Percentiles rank a stretch among this genome's conserved stretches.
These are phyloP conservation scores for Heteromyza rotundicornis DNA, from an alignment of 2,888 invertebrate species.

Conservation along the genomic window DNA sequence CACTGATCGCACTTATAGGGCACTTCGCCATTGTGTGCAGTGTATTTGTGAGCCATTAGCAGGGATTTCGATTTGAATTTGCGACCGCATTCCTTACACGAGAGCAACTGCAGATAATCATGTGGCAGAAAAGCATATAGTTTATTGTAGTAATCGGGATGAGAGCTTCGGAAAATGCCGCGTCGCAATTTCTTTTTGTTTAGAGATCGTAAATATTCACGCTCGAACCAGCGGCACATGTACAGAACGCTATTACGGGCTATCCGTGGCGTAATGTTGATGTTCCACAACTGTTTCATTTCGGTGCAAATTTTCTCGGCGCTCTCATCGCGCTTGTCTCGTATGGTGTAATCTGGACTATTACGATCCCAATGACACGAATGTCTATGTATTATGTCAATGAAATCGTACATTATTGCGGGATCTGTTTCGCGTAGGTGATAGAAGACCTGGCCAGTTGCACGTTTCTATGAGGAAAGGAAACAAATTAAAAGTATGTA, in stretches of 20 bases:
- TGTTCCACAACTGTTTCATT: slow-evolving; percentile 3
- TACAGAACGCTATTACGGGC: slow-evolving; percentile 16
- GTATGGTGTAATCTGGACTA: not conserved
- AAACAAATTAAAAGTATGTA: too few species aligned
- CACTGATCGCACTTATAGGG: slow-evolving; percentile 22
- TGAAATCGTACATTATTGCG: slow-evolving; percentile 20
- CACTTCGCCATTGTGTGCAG: slow-evolving; percentile 21
- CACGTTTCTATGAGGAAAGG: too few species aligned
- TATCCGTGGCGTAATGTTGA: slow-evolving; percentile 14
- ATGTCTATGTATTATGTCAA: slow-evolving; percentile 19
- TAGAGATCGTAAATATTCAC: slow-evolving; percentile 12
- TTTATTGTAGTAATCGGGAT: slow-evolving; percentile 17
- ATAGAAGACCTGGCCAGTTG: too few species aligned
- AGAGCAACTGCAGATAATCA: slow-evolving; percentile 17
- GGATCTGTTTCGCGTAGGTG: slow-evolving; percentile 16
- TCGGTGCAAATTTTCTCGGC: slow-evolving; percentile 9
- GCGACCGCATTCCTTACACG: slow-evolving; percentile 18
- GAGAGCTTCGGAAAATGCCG: slow-evolving; percentile 2
- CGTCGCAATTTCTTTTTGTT: not conserved
- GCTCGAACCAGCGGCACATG: slow-evolving; percentile 22
- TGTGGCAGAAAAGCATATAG: slow-evolving; percentile 19
- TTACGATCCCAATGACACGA: slow-evolving; percentile 19
- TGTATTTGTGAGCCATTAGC: slow-evolving; percentile 21
- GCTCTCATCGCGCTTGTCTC: slow-evolving; percentile 16
- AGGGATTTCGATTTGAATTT: slow-evolving; percentile 22